A percentile compares a stretch with the other conserved stretches of the same genome.
Conservation (phyloP, 2,888 invertebrate species). For the Volucella inflata region DNA sequence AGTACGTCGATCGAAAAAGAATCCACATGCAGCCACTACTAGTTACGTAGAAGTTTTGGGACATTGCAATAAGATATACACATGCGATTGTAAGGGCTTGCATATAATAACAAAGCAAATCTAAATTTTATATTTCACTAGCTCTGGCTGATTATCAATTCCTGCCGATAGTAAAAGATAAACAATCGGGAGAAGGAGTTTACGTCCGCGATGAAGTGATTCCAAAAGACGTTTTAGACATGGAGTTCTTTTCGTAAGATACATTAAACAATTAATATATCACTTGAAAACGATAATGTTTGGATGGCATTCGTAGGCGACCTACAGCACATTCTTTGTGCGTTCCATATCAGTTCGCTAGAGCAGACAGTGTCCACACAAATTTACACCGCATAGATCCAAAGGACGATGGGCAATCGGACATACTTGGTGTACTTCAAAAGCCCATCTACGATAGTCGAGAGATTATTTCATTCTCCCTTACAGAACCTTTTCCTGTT, state of each 20-base stretch:
- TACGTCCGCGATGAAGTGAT: slow-evolving; percentile 87
- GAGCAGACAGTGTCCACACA: slow-evolving; percentile 87
- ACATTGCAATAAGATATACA: slow-evolving; percentile 79
- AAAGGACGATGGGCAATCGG: slow-evolving; percentile 82
- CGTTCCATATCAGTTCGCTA: slow-evolving; percentile 91
- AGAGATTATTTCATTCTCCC: slow-evolving; percentile 87
- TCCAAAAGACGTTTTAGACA: slow-evolving; percentile 85
- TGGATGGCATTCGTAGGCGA: slow-evolving; percentile 69
- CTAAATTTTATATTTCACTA: slow-evolving; percentile 80
- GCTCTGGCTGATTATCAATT: slow-evolving; percentile 97
- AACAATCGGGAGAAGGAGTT: slow-evolving; percentile 83
- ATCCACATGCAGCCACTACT: slow-evolving; percentile 77
- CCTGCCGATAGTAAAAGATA: slow-evolving; percentile 88
- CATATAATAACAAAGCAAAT: neutral
- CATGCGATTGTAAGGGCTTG: slow-evolving; percentile 82
- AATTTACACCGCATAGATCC: slow-evolving; percentile 80
- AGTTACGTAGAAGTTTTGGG: slow-evolving; percentile 80
- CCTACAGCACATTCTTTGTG: slow-evolving; percentile 86
- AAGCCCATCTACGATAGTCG: slow-evolving; percentile 86
- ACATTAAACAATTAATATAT: neutral
- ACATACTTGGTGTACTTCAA: slow-evolving; percentile 85
- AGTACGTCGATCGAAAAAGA: slow-evolving; percentile 85
- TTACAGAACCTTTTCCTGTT: slow-evolving; percentile 86
- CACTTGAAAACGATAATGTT: neutral
- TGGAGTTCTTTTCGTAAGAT: slow-evolving; percentile 86